phyloP scores from a whole-genome alignment of 2,888 invertebrate species.

The Chrysopilus asiliformis region DNA sequence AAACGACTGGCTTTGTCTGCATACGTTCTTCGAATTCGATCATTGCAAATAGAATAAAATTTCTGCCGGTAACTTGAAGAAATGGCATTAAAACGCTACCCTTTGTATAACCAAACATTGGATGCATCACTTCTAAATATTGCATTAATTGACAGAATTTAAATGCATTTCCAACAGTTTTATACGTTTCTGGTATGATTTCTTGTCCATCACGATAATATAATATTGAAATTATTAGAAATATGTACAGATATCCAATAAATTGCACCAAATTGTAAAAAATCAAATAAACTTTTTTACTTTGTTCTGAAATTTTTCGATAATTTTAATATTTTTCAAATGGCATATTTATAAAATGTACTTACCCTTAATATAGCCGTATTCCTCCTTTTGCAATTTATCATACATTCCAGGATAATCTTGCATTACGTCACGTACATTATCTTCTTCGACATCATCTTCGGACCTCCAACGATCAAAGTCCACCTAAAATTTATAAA shows the following conservation, averaged over 20 bases:
- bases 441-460: conserved; percentile 50
- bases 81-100: conserved; percentile 58
- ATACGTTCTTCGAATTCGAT: conserved; percentile 74
- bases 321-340: neutral
- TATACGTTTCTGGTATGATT: conserved; percentile 56
- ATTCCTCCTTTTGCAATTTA: conserved; percentile 57
- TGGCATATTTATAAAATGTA: neutral
- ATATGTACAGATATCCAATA: conserved; percentile 66
- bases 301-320: conserved; percentile 46
- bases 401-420: conserved; percentile 70
- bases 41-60: conserved; percentile 66
- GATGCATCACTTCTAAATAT: conserved; percentile 79
- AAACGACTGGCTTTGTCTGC: conserved; percentile 76
- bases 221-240: conserved; percentile 57
- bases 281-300: conserved; percentile 70
- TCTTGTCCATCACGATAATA: conserved; percentile 60
- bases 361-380: conserved; percentile 62
- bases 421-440: conserved; percentile 53
- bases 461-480: conserved; percentile 83
- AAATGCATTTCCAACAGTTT: conserved; percentile 60
- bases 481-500: conserved; percentile 48
- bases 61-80: conserved; percentile 67
- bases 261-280: conserved; percentile 85
- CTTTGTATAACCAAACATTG: conserved; percentile 76
- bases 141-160: conserved; percentile 73